These are phyloP conservation scores for Mesoclemmys tuberculata DNA, from an alignment of 2,113 vertebrate species.

Conservation along the genomic window DNA sequence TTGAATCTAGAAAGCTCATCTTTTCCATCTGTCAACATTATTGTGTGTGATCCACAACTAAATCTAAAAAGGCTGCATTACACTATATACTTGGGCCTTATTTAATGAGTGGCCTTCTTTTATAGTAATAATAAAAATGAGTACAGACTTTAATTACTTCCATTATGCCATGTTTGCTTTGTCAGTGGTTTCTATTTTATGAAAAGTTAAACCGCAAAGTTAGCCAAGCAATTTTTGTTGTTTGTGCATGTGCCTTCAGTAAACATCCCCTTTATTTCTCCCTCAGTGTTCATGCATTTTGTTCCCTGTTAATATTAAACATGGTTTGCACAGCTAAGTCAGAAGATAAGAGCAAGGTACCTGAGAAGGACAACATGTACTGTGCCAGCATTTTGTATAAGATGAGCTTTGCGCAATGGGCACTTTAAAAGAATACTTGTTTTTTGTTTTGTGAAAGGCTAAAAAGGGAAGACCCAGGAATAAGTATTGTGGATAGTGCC, in stretches of 20 bases:
- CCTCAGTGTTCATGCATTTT: not conserved
- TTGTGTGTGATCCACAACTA: conserved; percentile 44
- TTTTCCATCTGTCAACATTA: conserved; percentile 64
- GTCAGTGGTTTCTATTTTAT: conserved; percentile 21
- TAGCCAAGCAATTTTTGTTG: conserved; percentile 29
- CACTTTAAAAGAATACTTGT: conserved; percentile 10
- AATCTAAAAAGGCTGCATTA: conserved; percentile 25
- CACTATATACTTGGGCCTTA: conserved; percentile 7
- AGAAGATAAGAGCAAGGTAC: conserved; percentile 14
- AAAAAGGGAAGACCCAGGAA: not conserved
- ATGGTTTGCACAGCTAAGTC: conserved; percentile 56
- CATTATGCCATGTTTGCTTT: conserved; percentile 49
- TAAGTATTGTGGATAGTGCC: not conserved
- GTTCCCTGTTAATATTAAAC: conserved; percentile 50
- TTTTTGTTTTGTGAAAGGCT: not conserved
- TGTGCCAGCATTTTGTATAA: not conserved
- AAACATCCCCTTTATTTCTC: conserved; percentile 48
- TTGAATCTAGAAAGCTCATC: conserved; percentile 63
- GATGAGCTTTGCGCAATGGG: conserved; percentile 15
- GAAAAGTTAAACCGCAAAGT: conserved; percentile 57
- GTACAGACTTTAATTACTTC: conserved; percentile 44
- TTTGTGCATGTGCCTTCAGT: conserved; percentile 17
- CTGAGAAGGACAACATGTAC: not conserved
- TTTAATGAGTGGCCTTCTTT: conserved; percentile 50
- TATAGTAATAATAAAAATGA: conserved; percentile 27